Conservation (phyloP, 2,888 invertebrate genomes). For the Laspeyria flexula region DNA sequence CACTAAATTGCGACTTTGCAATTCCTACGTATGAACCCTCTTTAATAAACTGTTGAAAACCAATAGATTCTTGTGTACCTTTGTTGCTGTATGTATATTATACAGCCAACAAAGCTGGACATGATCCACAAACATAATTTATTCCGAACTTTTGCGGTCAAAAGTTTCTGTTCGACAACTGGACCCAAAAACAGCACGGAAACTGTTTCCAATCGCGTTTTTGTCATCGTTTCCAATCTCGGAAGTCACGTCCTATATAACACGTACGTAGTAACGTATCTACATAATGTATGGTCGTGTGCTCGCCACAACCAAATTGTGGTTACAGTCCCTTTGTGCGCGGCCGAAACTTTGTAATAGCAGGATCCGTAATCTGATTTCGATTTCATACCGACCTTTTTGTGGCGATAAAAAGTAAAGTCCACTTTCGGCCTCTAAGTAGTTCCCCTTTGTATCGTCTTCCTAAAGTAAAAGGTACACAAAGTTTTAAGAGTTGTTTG, state of each 20-base stretch:
- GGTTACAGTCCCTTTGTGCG: slow-evolving; percentile 60
- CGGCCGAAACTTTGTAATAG: slow-evolving; percentile 75
- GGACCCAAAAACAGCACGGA: slow-evolving; percentile 40
- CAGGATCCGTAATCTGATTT: slow-evolving; percentile 77
- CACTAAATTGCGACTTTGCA: too few species aligned
- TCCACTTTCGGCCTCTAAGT: slow-evolving; percentile 60
- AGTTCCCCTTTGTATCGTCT: slow-evolving; percentile 61
- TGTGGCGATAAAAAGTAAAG: slow-evolving; percentile 72
- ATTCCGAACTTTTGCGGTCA: slow-evolving; percentile 17
- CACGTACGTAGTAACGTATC: slow-evolving; percentile 54
- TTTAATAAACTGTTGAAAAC: too few species aligned
- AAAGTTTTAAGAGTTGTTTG: slow-evolving; percentile 60
- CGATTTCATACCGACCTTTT: slow-evolving; percentile 76
- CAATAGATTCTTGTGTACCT: too few species aligned
- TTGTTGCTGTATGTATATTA: too few species aligned
- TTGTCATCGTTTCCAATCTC: slow-evolving; percentile 45
- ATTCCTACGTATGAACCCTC: too few species aligned
- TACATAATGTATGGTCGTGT: slow-evolving; percentile 60
- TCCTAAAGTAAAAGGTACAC: slow-evolving; percentile 56
- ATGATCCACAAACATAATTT: neutral
- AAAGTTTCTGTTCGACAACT: slow-evolving; percentile 34
- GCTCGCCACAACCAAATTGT: slow-evolving; percentile 58
- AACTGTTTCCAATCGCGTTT: slow-evolving; percentile 44
- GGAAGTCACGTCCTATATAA: slow-evolving; percentile 67
- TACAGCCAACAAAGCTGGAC: neutral